A percentile compares a stretch with the other conserved stretches of the same genome.
These are phyloP conservation scores for Iselma pallidipennis DNA, from an alignment of 2,888 invertebrate species.

Conservation along the genomic window DNA sequence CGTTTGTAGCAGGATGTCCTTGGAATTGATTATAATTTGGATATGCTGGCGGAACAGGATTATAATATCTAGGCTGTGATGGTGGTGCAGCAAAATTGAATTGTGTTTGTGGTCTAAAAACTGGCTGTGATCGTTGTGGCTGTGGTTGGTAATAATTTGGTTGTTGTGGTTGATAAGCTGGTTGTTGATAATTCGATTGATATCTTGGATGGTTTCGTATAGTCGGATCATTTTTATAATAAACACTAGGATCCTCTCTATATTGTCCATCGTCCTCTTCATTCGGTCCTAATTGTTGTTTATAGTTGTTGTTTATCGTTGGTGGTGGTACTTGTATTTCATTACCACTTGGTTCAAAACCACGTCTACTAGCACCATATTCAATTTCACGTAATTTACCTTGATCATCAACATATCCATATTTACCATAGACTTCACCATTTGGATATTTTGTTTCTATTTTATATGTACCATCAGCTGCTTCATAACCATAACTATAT, in stretches of 20 bases:
- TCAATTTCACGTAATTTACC: slow-evolving; percentile 79
- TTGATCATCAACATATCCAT: slow-evolving; percentile 82
- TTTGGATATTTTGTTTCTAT: slow-evolving; percentile 84
- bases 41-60: slow-evolving; percentile 37
- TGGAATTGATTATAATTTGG: slow-evolving; percentile 42
- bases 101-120: slow-evolving; percentile 48
- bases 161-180: slow-evolving; percentile 35
- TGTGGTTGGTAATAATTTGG: slow-evolving; percentile 41
- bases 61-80: slow-evolving; percentile 36
- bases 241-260: slow-evolving; percentile 79
- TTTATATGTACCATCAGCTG: slow-evolving; percentile 84
- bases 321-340: slow-evolving; percentile 84
- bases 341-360: slow-evolving; percentile 79
- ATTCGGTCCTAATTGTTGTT: slow-evolving; percentile 57
- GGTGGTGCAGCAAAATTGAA: slow-evolving; percentile 49
- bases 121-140: slow-evolving; percentile 48
- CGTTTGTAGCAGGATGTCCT: slow-evolving; percentile 74
- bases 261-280: slow-evolving; percentile 86
- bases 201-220: slow-evolving; percentile 21
- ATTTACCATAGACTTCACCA: slow-evolving; percentile 86
- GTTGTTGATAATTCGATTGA: slow-evolving; percentile 38
- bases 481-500: slow-evolving; percentile 87
- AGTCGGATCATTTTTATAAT: slow-evolving; percentile 67
- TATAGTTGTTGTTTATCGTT: slow-evolving; percentile 61
- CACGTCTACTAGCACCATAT: slow-evolving; percentile 80